Evolutionary conservation across 2,797 vertebrate genomes (phyloP).

Genomic region (Coilia nasus): DNA sequence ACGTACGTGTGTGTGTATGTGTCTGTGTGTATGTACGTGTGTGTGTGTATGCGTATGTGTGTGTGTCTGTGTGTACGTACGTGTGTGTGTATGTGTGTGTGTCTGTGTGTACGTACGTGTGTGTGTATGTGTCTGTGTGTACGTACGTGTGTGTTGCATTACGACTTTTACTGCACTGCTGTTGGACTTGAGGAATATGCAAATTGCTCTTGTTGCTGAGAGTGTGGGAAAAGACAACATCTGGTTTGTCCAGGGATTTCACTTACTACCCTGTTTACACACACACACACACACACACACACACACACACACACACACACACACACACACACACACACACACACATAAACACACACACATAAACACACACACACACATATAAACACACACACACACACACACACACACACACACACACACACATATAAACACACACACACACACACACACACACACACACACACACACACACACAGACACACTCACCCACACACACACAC

Average conservation of each 20-base stretch:
- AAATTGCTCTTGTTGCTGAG: no score
- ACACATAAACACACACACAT: constrained; percentile 7
- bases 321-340: constrained; percentile 28
- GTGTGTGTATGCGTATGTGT: background rate
- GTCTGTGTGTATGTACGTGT: no score
- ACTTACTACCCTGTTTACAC: background rate
- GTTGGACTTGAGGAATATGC: background rate
- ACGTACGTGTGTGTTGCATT: background rate
- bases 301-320: constrained; percentile 28
- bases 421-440: background rate
- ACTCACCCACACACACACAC: constrained; percentile 20
- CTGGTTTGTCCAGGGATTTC: background rate
- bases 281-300: background rate
- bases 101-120: no score
- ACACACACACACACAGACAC: constrained; percentile 18
- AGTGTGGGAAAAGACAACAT: background rate
- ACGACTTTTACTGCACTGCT: background rate
- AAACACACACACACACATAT: constrained; percentile 9
- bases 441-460: background rate
- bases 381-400: constrained; percentile 27
- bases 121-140: background rate
- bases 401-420: constrained; percentile 18
- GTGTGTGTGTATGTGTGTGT: background rate
- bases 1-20: background rate
- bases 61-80: background rate